Percentiles rank a stretch among this genome's conserved stretches.
Conservation (phyloP, 2,797 vertebrate genomes). For the Crenichthys baileyi region DNA sequence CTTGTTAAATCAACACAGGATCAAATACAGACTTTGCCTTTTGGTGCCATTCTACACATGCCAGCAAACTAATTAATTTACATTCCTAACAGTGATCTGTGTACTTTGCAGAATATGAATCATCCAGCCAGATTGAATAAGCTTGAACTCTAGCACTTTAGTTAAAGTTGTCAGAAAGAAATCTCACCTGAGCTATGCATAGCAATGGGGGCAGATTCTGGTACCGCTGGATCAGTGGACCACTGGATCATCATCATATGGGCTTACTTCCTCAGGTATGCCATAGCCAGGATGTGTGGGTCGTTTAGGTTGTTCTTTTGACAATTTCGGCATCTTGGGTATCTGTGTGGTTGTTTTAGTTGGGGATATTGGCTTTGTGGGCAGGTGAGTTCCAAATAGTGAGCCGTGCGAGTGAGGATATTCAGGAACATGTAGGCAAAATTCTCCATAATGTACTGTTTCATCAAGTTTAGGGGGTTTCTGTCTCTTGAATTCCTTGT, state of each 20-base stretch:
- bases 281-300: neutral
- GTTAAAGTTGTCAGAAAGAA: neutral
- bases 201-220: accelerated
- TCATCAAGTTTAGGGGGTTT: neutral
- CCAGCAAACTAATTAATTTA: too few relatives aligned
- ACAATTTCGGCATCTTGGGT: neutral
- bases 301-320: accelerated
- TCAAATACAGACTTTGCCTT: too few relatives aligned
- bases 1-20: too few relatives aligned
- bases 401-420: neutral
- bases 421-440: neutral
- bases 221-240: neutral
- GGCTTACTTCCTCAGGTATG: neutral
- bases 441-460: neutral
- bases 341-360: too few relatives aligned
- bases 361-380: neutral
- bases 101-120: neutral
- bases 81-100: too few relatives aligned
- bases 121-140: neutral
- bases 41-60: too few relatives aligned
- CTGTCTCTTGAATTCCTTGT: neutral
- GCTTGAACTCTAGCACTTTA: neutral
- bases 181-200: neutral
- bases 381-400: neutral
- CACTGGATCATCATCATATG: accelerated